Base-by-base conservation (phyloP, 2,888 invertebrate genomes). In the Diplazon laetatorius region DNA sequence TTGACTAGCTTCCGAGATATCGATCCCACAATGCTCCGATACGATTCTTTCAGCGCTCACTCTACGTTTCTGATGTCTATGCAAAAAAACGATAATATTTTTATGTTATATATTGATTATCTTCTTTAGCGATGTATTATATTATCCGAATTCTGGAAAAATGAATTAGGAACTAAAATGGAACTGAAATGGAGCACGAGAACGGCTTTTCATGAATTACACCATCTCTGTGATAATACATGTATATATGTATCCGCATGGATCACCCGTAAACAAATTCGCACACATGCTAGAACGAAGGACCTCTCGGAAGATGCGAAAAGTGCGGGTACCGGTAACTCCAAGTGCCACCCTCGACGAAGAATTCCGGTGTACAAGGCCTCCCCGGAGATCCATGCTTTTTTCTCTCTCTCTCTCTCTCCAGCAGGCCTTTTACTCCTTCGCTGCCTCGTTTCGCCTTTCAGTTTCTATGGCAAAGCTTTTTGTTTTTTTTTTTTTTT, bases 321-420 rank as follows among this genome's bases (percentile, higher is more conserved):
- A 77, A 68, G 73, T 65, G 57, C 50, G 50, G 42, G 30, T 14
- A 55, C 55, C 9, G 16, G 55, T 59, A 65, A 59, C 57, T 63
- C 37, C 30, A 63, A 57, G 57, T 55, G 42, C 22, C 63, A 37
- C 39, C 42, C n/a, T 16, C 35, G 10, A 9, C 39, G 30, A 59
- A 65, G 73, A 74, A 69, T 65, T 76, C 60, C 74, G 74, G 70
- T 62, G 25, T 57, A 73, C 69, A 52, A 46, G 39, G 30, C 30
- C 44, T 44, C 39, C 62, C 20, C n/a, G 44, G 22, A 37, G 60
- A 62, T 46, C 18, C 12, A 39, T 63, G 10, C 60, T 44, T 63
- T 76, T 71, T 78, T 55, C n/a, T n/a, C n/a, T n/a, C n/a, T n/a
- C n/a, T n/a, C n/a, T n/a, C n/a, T n/a, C n/a, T n/a, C n/a, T n/a